Base-by-base conservation (phyloP, 2,888 invertebrate species). In the Tenthredo amoena region DNA sequence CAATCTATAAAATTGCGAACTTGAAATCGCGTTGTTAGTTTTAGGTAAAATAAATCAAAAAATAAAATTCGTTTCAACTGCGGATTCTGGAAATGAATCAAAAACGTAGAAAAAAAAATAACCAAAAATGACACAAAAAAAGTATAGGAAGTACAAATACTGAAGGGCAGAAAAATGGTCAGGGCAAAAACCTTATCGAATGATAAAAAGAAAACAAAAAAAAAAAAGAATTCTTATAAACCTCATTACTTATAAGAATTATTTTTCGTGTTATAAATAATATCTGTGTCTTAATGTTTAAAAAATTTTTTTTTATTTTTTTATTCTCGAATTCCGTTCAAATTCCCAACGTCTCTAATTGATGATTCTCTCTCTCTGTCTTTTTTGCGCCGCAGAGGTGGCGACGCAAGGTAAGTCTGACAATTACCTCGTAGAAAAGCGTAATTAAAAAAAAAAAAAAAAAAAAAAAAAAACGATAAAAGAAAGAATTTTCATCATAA, bases 321-420 rank as follows among this genome's bases (percentile, higher is more conserved):
- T 21, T 40, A 26, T 26, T 26, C 26, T 26, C 26, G 26, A n/a
- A 79, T 79, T 58, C 4, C 31, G 18, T 21, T 58, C 2, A 10
- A 62, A 81, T 81, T 62, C 2, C 18, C 34, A 40, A 81, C 72
- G 72, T 77, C 43, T 76, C 47, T 50, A 50, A 77, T 77, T 77
- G 55, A 77, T 50, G 26, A 81, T 81, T 81, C 40, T 83, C 47
- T 83, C 83, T 83, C 68, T 83, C 47, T 83, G 21, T 81, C 81
- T 62, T n/a, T 50, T 92, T 90, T 88, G 91, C 92, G 90, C 92
- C 92, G 91, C 92, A 92, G 92, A 92, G 90, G 88, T 92, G 92
- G 92, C 92, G 92, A 91, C 90, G 90, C 88, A 91, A 92, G 92
- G 92, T 92, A 92, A 92, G 92, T 92, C 89, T 84, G 85, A 87